Percentiles rank a stretch among this genome's conserved stretches.
These are phyloP conservation scores for Fratercula arctica DNA, from an alignment of 2,797 vertebrate species.

Conservation along the genomic window DNA sequence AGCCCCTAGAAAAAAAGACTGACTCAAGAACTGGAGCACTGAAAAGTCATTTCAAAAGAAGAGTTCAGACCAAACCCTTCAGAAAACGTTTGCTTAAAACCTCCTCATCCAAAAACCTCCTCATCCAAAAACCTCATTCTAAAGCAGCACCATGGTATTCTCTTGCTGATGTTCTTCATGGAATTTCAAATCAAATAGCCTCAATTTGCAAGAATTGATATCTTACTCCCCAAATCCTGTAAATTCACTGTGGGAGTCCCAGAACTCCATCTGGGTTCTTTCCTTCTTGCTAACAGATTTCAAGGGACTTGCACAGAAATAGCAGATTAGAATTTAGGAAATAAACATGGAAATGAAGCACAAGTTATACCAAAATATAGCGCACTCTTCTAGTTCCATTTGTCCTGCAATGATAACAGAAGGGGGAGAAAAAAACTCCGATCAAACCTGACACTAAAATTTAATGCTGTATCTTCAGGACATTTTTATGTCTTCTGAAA, in stretches of 20 bases:
- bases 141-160: not conserved
- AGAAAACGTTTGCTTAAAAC: not conserved
- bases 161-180: not conserved
- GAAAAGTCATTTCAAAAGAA: not conserved
- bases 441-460: not conserved
- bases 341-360: not conserved
- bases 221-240: not conserved
- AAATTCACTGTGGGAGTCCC: not conserved
- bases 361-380: not conserved
- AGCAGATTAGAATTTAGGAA: slow-evolving; percentile 19
- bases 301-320: slow-evolving; percentile 17
- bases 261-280: slow-evolving; percentile 5
- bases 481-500: not conserved
- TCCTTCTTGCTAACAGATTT: slow-evolving; percentile 13
- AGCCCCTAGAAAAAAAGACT: not conserved
- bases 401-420: not conserved
- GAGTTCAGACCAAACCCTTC: not conserved
- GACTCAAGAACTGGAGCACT: not conserved
- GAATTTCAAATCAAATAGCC: slow-evolving; percentile 35
- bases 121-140: not conserved
- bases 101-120: not conserved
- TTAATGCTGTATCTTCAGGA: not conserved
- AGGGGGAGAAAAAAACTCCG: accelerated
- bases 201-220: not conserved
- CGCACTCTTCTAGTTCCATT: not conserved